These are phyloP conservation scores for Cantharis lateralis DNA, from an alignment of 2,888 invertebrate genomes.

Conservation along the genomic window DNA sequence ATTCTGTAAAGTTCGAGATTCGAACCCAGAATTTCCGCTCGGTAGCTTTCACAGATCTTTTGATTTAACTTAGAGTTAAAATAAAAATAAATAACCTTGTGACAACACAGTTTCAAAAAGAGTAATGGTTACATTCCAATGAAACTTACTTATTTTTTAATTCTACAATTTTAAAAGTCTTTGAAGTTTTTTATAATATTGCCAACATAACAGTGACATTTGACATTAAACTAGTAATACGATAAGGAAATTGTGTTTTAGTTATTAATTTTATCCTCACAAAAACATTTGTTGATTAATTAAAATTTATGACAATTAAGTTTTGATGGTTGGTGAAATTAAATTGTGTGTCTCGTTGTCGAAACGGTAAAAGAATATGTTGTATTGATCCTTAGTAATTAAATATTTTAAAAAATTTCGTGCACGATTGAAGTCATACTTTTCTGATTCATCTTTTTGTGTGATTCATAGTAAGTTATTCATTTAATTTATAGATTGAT, in stretches of 20 bases:
- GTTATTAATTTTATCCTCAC: neutral
- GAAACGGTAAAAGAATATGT: neutral
- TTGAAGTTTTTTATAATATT: neutral
- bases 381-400: neutral
- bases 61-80: too few species aligned
- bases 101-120: too few species aligned
- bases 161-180: neutral
- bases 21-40: too few species aligned
- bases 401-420: neutral
- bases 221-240: conserved; percentile 2
- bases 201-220: conserved; percentile 8
- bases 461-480: conserved; percentile 27
- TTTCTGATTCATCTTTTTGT: conserved; percentile 31
- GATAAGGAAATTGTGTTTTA: conserved; percentile 5
- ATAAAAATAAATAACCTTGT: too few species aligned
- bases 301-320: conserved; percentile 8
- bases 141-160: too few species aligned
- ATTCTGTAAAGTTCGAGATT: too few species aligned
- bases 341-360: neutral
- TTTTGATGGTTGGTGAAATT: conserved; percentile 8
- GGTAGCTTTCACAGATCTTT: too few species aligned
- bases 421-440: neutral
- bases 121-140: too few species aligned
- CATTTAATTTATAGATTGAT: conserved; percentile 19
- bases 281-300: conserved; percentile 5